phyloP scores from a whole-genome alignment of 2,888 invertebrate species.

The Pollenia labialis region DNA sequence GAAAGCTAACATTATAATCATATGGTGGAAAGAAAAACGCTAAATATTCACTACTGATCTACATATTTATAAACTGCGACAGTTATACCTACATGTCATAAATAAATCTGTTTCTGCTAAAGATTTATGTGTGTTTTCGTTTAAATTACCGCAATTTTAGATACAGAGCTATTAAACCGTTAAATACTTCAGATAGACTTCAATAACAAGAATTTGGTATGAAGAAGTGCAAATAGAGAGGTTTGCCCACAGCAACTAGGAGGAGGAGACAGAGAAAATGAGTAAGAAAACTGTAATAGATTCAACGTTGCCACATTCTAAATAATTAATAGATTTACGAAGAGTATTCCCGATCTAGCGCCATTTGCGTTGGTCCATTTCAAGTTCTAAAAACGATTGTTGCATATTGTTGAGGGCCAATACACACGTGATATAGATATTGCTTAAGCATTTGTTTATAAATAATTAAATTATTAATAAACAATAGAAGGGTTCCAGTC shows the following conservation, averaged over 20 bases:
- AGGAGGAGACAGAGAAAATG: neutral
- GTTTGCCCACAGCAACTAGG: conserved; percentile 4
- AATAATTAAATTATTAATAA: too few species aligned
- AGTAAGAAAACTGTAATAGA: too few species aligned
- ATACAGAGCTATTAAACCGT: conserved; percentile 40
- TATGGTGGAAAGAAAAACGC: neutral
- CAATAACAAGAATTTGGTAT: neutral
- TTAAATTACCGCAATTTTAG: conserved; percentile 36
- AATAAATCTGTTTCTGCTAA: conserved; percentile 3
- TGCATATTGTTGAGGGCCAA: too few species aligned
- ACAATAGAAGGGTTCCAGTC: too few species aligned
- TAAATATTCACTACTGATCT: conserved; percentile 52
- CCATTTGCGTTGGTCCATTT: too few species aligned
- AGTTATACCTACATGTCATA: conserved; percentile 34
- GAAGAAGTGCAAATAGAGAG: conserved; percentile 16
- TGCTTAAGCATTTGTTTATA: too few species aligned
- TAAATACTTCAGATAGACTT: conserved; percentile 25
- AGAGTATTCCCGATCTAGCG: too few species aligned
- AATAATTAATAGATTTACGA: too few species aligned
- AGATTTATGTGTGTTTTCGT: neutral
- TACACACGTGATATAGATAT: too few species aligned
- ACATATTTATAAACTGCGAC: conserved; percentile 46
- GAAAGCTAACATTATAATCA: conserved; percentile 8
- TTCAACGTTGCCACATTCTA: too few species aligned
- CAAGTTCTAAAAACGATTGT: too few species aligned